Evolutionary conservation across 2,113 vertebrate genomes (phyloP).

Genomic region (Gopherus flavomarginatus): DNA sequence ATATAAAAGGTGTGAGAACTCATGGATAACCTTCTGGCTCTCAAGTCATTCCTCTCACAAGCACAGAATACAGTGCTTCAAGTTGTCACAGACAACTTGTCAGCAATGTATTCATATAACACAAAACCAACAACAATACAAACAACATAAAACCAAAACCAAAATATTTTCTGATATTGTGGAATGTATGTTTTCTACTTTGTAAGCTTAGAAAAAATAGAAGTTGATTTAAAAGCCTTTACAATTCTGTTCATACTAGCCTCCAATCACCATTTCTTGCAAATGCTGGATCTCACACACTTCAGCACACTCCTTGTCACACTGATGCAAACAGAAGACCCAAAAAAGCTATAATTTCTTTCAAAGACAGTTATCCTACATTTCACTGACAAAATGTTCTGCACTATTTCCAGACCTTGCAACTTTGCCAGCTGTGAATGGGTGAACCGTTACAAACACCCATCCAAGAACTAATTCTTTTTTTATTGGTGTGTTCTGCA

Average conservation of each 20-base stretch:
- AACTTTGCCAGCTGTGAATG: background rate
- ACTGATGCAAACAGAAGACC: background rate
- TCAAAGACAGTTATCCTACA: background rate
- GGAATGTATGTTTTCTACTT: background rate
- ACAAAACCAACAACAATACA: background rate
- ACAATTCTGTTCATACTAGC: background rate
- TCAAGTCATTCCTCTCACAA: background rate
- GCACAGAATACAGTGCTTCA: background rate
- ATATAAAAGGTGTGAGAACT: background rate
- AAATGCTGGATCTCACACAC: background rate
- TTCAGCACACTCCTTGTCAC: background rate
- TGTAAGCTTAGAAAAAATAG: background rate
- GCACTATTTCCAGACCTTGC: background rate
- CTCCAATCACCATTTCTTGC: background rate
- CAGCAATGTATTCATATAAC: too few species aligned
- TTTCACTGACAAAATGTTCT: constrained; percentile 4
- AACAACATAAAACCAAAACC: background rate
- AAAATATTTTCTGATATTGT: background rate
- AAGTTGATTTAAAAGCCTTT: background rate
- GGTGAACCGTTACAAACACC: background rate
- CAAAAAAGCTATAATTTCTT: background rate
- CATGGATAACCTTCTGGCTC: background rate
- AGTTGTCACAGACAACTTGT: background rate
- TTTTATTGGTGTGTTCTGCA: background rate
- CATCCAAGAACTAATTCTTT: background rate